These are phyloP conservation scores for Nycticryphes semicollaris DNA, from an alignment of 2,113 vertebrate species.

Conservation along the genomic window DNA sequence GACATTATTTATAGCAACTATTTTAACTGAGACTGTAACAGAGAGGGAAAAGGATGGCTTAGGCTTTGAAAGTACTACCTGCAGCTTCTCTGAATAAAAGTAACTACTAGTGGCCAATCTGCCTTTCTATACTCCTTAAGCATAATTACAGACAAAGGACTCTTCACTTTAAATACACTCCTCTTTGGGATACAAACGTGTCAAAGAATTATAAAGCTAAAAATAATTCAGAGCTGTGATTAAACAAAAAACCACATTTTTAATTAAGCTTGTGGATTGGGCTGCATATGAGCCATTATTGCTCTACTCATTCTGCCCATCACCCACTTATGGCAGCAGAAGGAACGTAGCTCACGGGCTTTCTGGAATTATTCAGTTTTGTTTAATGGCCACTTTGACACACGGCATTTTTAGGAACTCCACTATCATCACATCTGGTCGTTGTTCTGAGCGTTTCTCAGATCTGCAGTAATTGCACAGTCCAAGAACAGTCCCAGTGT, in stretches of 20 bases:
- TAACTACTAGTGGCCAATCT: neutral
- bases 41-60: neutral
- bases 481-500: neutral
- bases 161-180: neutral
- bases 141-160: neutral
- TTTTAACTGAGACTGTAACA: neutral
- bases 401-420: neutral
- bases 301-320: neutral
- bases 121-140: neutral
- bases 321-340: neutral
- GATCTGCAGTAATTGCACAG: neutral
- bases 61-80: neutral
- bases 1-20: neutral
- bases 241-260: neutral
- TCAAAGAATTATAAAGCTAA: neutral
- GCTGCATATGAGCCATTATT: neutral
- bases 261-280: neutral
- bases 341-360: neutral
- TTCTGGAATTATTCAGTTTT: neutral
- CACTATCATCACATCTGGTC: neutral
- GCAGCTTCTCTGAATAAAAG: neutral
- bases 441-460: neutral
- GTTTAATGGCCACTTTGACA: neutral
- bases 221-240: neutral
- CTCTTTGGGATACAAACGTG: neutral